Evolutionary conservation across 2,888 invertebrate species (phyloP).

Genomic region (Exephanes ischioxanthus): DNA sequence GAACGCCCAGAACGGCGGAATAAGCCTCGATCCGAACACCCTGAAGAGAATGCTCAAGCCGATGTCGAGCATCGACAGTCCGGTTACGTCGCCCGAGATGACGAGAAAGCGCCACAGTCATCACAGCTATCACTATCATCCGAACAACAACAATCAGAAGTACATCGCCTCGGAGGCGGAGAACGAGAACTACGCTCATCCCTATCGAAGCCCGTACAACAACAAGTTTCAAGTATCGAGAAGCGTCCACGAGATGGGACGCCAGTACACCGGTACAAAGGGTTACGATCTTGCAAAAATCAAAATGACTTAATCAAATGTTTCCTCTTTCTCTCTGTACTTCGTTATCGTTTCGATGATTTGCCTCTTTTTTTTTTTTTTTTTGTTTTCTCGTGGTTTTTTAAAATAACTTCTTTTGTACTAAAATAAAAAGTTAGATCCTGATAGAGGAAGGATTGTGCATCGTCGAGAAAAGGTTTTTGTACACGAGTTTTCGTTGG

Average conservation of each 20-base stretch:
- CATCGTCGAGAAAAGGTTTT: not conserved
- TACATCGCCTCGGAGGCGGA: slow-evolving; percentile 86
- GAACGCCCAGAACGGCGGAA: slow-evolving; percentile 83
- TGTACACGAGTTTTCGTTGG: too few species aligned
- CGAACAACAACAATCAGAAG: slow-evolving; percentile 86
- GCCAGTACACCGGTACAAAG: slow-evolving; percentile 83
- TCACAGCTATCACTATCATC: slow-evolving; percentile 85
- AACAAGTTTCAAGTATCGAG: slow-evolving; percentile 85
- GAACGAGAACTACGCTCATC: slow-evolving; percentile 83
- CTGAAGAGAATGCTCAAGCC: slow-evolving; percentile 97
- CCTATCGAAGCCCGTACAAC: slow-evolving; percentile 80
- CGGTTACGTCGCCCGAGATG: slow-evolving; percentile 96
- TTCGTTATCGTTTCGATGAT: not conserved
- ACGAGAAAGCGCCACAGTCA: slow-evolving; percentile 92
- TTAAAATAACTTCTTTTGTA: slow-evolving; percentile 10
- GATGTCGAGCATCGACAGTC: slow-evolving; percentile 95
- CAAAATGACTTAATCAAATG: slow-evolving; percentile 22
- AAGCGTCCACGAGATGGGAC: slow-evolving; percentile 90
- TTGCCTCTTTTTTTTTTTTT: not conserved
- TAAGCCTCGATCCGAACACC: slow-evolving; percentile 92
- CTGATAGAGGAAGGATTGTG: not conserved
- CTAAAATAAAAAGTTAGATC: slow-evolving; percentile 16
- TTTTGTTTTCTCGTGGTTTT: not conserved
- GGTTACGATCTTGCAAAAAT: slow-evolving; percentile 65
- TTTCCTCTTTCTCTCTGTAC: slow-evolving; percentile 11